Evolutionary conservation across 2,888 invertebrate species (phyloP), one percentile per base, ranked within the genome.

Genomic region (Steinernema hermaphroditum): DNA sequence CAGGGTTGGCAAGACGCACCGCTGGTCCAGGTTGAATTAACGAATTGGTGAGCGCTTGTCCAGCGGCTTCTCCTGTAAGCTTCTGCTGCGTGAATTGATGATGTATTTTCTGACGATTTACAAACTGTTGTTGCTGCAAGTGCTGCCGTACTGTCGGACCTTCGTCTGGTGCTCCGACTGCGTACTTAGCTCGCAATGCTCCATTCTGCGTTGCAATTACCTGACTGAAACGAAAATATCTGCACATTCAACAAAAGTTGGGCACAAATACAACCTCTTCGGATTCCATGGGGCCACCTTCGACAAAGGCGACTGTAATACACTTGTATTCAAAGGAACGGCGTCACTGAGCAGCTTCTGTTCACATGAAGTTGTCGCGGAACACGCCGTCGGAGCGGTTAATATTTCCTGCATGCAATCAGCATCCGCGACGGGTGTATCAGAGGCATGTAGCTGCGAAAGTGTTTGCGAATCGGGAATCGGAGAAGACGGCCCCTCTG

Each of bases 91-190:
- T 16, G 16, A 32, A 16, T 32, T 62, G 62, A 16, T 62, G 62
- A 12, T 62, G 24, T 16, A 69, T 34, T 32, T 70, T 44, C 54
- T 74, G 74, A 27, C 75, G 70, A 34, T 75, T 71, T 2, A 68
- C 73, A 0, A 69, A 41, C 41, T 75, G 75, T 44, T 75, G 75
- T 32, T 75, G 75, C 27, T 75, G 75, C 2, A 75, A 71, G 24
- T 75, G 75, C 24, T 75, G 68, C 34, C 69, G 68, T 14, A 75
- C 75, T 0, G 75, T 75, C 16, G 75, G 75, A 22, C 75, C 75
- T 46, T 75, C 75, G 29, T 74, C 72, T 2, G 32, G 16, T 8
- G 16, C 27, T 49, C 62, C 37, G 9, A 72, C 34, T 1, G 34
- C 37, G 32, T 62, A 62, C 62, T 62, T 62, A 29, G 62, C 29